These are phyloP conservation scores for Wasmannia auropunctata DNA, from an alignment of 1,140 invertebrate species.

Conservation along the genomic window DNA sequence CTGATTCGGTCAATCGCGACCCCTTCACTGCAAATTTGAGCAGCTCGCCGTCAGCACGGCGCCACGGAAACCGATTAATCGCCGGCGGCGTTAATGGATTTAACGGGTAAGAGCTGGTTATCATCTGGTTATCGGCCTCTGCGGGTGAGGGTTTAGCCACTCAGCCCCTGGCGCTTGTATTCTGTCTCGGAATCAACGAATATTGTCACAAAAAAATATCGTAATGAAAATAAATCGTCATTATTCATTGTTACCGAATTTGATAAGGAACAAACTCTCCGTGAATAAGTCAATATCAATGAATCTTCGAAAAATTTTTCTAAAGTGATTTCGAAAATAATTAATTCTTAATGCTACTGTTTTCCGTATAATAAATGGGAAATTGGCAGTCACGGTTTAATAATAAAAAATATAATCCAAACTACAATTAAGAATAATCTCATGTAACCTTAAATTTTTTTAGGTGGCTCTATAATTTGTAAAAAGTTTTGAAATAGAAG, in stretches of 20 bases:
- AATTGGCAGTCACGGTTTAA: background rate
- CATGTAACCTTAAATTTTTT: background rate
- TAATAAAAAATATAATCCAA: background rate
- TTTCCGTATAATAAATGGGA: background rate
- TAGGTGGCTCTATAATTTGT: background rate
- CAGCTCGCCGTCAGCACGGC: slow-evolving; percentile 34
- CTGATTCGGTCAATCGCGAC: background rate
- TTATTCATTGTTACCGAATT: background rate
- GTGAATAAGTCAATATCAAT: background rate
- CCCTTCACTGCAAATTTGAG: slow-evolving; percentile 6
- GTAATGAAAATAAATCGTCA: background rate
- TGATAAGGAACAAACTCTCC: background rate
- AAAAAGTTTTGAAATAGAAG: background rate
- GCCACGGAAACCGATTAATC: slow-evolving; percentile 45
- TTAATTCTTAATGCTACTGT: background rate
- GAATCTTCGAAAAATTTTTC: background rate
- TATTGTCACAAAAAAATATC: background rate
- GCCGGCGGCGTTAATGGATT: slow-evolving; percentile 51
- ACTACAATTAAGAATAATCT: background rate
- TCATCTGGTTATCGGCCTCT: slow-evolving; percentile 49
- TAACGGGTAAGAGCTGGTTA: slow-evolving; percentile 51
- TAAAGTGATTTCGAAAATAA: background rate
- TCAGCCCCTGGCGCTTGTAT: background rate
- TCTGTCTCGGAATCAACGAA: background rate
- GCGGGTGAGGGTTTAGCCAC: background rate